phyloP scores from a whole-genome alignment of 2,888 invertebrate species.

The Hofmannophila pseudospretella region DNA sequence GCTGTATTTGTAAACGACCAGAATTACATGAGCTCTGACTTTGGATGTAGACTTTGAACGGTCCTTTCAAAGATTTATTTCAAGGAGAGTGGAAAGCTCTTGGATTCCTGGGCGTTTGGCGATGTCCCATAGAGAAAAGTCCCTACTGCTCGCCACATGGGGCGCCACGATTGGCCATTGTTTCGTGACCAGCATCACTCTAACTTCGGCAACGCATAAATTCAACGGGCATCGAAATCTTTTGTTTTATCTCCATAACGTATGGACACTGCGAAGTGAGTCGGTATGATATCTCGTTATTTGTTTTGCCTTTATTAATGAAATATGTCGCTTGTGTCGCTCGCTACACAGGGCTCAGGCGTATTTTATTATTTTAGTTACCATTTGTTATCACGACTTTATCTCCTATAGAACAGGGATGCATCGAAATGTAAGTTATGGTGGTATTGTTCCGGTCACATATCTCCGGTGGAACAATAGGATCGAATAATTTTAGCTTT shows the following conservation, averaged over 20 bases:
- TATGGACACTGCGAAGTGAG: conserved; percentile 77
- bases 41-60: too few relatives aligned
- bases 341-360: conserved; percentile 51
- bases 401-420: conserved; percentile 68
- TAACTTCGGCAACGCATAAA: conserved; percentile 72
- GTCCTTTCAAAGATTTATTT: too few relatives aligned
- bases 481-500: conserved; percentile 62
- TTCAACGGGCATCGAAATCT: conserved; percentile 59
- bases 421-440: conserved; percentile 75
- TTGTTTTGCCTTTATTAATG: conserved; percentile 77
- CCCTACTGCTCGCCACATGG: conserved; percentile 64
- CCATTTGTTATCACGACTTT: conserved; percentile 78
- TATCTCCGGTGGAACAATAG: conserved; percentile 67
- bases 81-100: too few relatives aligned
- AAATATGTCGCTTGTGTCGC: conserved; percentile 77
- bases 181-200: conserved; percentile 60
- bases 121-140: conserved; percentile 22
- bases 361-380: conserved; percentile 77
- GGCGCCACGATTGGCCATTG: conserved; percentile 75
- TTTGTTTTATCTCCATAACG: conserved; percentile 76
- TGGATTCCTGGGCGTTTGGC: too few relatives aligned
- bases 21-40: too few relatives aligned
- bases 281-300: conserved; percentile 65
- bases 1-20: too few relatives aligned
- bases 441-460: conserved; percentile 68